phyloP scores from a whole-genome alignment of 2,797 vertebrate species.

The Leucoraja ocellata region DNA sequence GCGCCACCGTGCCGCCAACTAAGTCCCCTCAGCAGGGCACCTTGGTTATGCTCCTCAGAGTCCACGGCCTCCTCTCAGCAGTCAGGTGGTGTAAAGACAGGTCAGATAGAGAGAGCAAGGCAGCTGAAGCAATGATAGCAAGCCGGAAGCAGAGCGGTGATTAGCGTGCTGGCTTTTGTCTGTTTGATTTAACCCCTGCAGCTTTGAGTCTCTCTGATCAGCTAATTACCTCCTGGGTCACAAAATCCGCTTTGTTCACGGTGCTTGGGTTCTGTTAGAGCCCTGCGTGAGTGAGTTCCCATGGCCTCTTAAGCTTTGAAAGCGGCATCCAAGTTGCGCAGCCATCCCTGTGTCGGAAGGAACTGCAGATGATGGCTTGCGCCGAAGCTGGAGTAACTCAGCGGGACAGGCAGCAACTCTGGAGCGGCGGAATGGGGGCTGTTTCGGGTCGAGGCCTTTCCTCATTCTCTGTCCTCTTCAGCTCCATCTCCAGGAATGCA shows the following conservation, averaged over 20 bases:
- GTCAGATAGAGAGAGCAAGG: not conserved
- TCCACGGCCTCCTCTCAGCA: not conserved
- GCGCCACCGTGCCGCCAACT: too few relatives aligned
- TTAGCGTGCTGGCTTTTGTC: constrained; percentile 28
- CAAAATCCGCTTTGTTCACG: not conserved
- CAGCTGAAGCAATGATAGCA: not conserved
- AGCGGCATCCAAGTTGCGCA: constrained; percentile 51
- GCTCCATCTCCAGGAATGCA: constrained; percentile 65
- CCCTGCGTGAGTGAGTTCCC: constrained; percentile 47
- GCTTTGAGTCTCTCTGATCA: constrained; percentile 36
- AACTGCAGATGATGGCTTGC: too few relatives aligned
- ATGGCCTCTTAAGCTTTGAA: constrained; percentile 56
- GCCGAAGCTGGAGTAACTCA: too few relatives aligned
- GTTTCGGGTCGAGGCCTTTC: too few relatives aligned
- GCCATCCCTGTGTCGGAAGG: not conserved
- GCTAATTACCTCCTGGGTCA: constrained; percentile 24
- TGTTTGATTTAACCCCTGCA: constrained; percentile 36
- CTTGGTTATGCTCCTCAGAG: not conserved
- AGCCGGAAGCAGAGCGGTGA: constrained; percentile 27
- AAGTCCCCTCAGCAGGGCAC: not conserved
- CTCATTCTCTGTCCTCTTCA: constrained; percentile 45
- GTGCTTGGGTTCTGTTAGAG: not conserved
- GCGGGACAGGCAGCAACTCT: too few relatives aligned
- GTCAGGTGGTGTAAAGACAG: constrained; percentile 44
- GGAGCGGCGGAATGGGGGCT: too few relatives aligned